Base-by-base conservation (phyloP, 1,140 invertebrate genomes). In the Lasaia peninsularis region DNA sequence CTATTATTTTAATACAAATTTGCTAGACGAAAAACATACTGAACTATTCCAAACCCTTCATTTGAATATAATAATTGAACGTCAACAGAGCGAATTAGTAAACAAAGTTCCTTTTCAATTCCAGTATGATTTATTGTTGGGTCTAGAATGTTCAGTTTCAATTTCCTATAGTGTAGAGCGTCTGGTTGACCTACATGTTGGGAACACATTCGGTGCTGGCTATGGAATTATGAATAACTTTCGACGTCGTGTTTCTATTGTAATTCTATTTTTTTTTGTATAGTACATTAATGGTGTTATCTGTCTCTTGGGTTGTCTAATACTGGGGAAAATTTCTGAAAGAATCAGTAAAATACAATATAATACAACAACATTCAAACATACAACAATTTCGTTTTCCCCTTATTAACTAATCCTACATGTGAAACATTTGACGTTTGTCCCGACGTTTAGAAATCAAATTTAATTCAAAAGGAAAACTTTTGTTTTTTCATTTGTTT, bases 211-310 rank as follows among this genome's bases (percentile, higher is more conserved):
- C 40, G 40, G 20, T 48, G 20, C 40, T 48, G 20, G 40, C 16
- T 48, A 20, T 48, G 40, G 20, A 48, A 48, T 48, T 48, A 48
- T 48, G 20, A 20, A 48, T 48, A 20, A 18, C 40, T 48, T 48
- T 48, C 40, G 40, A 48, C 20, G 40, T 20, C 20, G 40, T 18
- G 40, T 48, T 48, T 48, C 18, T 40, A 55, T 32, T 49, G 8
- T n/a, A 33, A 53, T 60, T 50, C 32, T 11, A 32, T 56, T 9
- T 16, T 48, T 48, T 48, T 48, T 48, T 21, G 40, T 48, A 48
- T 28, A 7, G 8, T 4, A 28, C 24, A 6, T 6, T 0, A 28
- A 28, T 28, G 24, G 24, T 28, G 24, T 28, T 28, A 5, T 7
- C 24, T 10, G 34, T 14, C 18, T 16, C 18, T 16, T 16, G 37